phyloP scores from a whole-genome alignment of 2,797 vertebrate genomes.

The Acanthurus lineatus region DNA sequence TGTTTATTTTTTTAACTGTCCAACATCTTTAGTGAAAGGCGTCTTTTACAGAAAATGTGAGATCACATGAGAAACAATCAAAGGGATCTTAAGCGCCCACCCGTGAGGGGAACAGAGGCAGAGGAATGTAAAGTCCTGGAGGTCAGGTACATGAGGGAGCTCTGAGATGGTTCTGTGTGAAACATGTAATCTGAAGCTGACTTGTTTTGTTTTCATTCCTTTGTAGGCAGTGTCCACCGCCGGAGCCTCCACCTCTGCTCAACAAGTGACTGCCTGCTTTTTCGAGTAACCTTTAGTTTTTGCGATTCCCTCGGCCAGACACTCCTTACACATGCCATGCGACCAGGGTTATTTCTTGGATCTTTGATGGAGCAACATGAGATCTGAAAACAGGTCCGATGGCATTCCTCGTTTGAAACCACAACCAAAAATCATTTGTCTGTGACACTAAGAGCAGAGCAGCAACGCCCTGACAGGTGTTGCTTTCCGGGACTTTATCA shows the following conservation, averaged over 20 bases:
- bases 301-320: neutral
- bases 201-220: slow-evolving; percentile 34
- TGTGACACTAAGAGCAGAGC: slow-evolving; percentile 21
- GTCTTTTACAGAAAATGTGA: slow-evolving; percentile 27
- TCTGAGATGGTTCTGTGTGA: neutral
- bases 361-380: slow-evolving; percentile 12
- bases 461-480: slow-evolving; percentile 43
- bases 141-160: slow-evolving; percentile 32
- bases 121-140: slow-evolving; percentile 58
- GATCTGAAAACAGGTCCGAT: slow-evolving; percentile 60
- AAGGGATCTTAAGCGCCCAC: slow-evolving; percentile 44
- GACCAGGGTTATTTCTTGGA: slow-evolving; percentile 3
- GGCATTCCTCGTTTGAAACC: slow-evolving; percentile 64
- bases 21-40: slow-evolving; percentile 9
- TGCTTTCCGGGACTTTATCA: slow-evolving; percentile 27
- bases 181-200: slow-evolving; percentile 40
- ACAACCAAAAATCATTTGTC: slow-evolving; percentile 24
- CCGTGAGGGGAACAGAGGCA: neutral
- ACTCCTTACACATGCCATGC: slow-evolving; percentile 4
- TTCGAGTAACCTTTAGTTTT: neutral
- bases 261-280: slow-evolving; percentile 47
- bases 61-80: slow-evolving; percentile 45
- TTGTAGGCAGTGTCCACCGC: slow-evolving; percentile 14
- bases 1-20: slow-evolving; percentile 21
- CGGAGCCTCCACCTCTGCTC: slow-evolving; percentile 18